Evolutionary conservation across 2,888 invertebrate species (phyloP).

Genomic region (Drosophila koepferae): DNA sequence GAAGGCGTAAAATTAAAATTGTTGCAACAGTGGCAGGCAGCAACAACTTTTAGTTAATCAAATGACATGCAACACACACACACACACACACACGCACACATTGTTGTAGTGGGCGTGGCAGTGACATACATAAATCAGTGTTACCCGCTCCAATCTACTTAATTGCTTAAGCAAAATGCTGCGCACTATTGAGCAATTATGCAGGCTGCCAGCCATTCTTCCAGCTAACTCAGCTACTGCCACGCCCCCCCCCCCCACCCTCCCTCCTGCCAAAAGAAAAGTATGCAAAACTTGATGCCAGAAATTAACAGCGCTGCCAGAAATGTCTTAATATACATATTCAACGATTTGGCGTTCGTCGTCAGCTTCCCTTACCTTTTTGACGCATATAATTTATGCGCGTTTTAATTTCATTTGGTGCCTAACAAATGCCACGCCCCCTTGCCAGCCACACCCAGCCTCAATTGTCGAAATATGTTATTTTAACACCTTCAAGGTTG

Average conservation of each 20-base stretch:
- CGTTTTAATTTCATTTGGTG: conserved; percentile 80
- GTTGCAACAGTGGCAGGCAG: conserved; percentile 31
- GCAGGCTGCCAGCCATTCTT: conserved; percentile 27
- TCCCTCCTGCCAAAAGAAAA: conserved; percentile 17
- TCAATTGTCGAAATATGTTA: conserved; percentile 66
- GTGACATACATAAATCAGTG: conserved; percentile 67
- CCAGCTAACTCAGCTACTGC: no score
- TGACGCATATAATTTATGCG: conserved; percentile 74
- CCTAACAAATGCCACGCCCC: conserved; percentile 77
- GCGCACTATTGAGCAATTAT: conserved; percentile 78
- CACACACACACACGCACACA: conserved; percentile 1
- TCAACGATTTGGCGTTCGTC: conserved; percentile 61
- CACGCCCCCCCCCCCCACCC: fast-evolving
- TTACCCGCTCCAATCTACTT: conserved; percentile 32
- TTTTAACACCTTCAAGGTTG: conserved; percentile 81
- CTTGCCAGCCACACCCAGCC: neutral
- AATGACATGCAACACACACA: conserved; percentile 58
- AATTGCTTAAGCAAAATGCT: conserved; percentile 75
- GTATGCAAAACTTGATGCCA: conserved; percentile 64
- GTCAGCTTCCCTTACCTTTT: conserved; percentile 2
- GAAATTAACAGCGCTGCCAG: conserved; percentile 48
- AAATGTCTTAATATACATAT: conserved; percentile 77
- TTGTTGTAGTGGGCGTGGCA: conserved; percentile 15
- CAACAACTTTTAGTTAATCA: conserved; percentile 69
- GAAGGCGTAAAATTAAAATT: conserved; percentile 66